Evolutionary conservation across 2,113 vertebrate genomes (phyloP).

Genomic region (Platysternon megacephalum): DNA sequence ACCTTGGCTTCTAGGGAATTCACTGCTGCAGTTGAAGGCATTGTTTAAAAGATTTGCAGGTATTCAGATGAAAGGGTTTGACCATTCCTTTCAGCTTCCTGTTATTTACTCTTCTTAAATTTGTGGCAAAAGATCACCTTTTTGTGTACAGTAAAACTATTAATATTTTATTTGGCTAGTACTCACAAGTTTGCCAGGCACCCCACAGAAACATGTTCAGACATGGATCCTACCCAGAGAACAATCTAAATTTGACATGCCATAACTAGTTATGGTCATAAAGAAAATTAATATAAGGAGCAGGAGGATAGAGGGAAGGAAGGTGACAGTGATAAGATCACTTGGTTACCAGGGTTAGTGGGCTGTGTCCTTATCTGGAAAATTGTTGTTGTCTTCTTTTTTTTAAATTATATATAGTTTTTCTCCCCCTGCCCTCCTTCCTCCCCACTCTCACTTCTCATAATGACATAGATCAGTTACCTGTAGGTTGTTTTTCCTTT

Average conservation of each 20-base stretch:
- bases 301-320: not conserved
- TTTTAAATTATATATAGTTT: not conserved
- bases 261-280: not conserved
- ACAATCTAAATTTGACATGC: not conserved
- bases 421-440: not conserved
- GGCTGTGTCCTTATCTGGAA: not conserved
- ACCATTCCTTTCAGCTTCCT: not conserved
- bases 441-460: not conserved
- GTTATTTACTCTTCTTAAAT: not conserved
- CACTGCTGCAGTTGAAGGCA: not conserved
- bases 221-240: constrained; percentile 3
- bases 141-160: not conserved
- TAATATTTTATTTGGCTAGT: constrained; percentile 39
- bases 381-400: too few relatives aligned
- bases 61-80: not conserved
- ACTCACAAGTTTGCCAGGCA: constrained; percentile 36
- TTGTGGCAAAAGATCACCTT: not conserved
- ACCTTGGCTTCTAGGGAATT: not conserved
- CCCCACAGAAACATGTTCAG: not conserved
- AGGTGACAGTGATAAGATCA: not conserved
- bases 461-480: fast-evolving
- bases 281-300: not conserved
- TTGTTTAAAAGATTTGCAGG: not conserved
- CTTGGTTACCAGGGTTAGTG: not conserved
- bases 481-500: not conserved